Evolutionary conservation across 2,113 vertebrate genomes (phyloP).

Genomic region (Monarcha castaneiventris): DNA sequence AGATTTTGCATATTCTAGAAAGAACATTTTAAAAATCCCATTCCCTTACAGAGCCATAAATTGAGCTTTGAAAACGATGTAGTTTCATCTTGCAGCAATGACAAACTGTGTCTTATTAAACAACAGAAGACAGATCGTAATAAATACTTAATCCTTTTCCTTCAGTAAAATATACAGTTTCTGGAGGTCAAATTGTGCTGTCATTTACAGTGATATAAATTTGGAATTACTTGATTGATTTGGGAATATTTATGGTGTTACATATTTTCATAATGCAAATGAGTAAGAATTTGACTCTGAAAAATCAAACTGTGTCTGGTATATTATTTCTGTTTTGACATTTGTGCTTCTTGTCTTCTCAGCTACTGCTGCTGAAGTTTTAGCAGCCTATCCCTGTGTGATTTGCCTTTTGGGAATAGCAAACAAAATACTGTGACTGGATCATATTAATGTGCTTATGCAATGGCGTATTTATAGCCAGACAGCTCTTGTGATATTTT

Average conservation of each 20-base stretch:
- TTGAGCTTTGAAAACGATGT: not conserved
- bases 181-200: not conserved
- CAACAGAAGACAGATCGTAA: not conserved
- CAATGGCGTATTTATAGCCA: slow-evolving; percentile 53
- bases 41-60: not conserved
- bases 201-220: not conserved
- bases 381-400: slow-evolving; percentile 3
- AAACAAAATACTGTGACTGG: slow-evolving; percentile 51
- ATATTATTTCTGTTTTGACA: slow-evolving; percentile 26
- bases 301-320: not conserved
- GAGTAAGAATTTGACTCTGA: not conserved
- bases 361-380: slow-evolving; percentile 23
- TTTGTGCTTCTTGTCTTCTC: slow-evolving; percentile 11
- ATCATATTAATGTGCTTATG: slow-evolving; percentile 51
- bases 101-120: not conserved
- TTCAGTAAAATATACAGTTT: not conserved
- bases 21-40: not conserved
- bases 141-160: not conserved
- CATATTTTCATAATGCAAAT: not conserved
- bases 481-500: not conserved
- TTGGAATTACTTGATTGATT: not conserved
- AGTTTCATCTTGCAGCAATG: slow-evolving; percentile 6
- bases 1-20: not conserved
- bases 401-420: slow-evolving; percentile 31
- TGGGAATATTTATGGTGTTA: not conserved